Evolutionary conservation across 2,888 invertebrate genomes (phyloP), one percentile per base, ranked within the genome.

Genomic region (Acrobeloides nanus): DNA sequence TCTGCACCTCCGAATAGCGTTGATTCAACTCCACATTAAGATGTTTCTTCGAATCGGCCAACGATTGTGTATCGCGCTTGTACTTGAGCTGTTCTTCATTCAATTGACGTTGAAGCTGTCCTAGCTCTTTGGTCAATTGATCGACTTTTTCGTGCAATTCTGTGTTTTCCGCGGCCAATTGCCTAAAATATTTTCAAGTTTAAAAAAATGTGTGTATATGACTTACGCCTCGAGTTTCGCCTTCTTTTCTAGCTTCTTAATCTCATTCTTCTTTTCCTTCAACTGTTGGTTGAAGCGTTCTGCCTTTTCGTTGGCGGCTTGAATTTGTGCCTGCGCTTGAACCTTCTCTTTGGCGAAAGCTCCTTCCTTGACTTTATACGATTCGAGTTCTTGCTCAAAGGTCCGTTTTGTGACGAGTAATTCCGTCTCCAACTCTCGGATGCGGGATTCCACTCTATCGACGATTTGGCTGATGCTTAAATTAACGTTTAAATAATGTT

Each of bases 171-270:
- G 59, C 40, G 15, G 46, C 41, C 18, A 40, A 23, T 26, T 56
- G 33, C 15, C 57, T 52, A 34, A 32, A 48, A 24, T 35, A 42
- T 27, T 51, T 38, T 24, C 25, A 26, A 21, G 39, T 39, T 38
- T 20, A 47, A 7, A 50, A 20, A 5, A 37, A 15, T 48, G 17
- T n/a, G 3, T 27, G 7, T 17, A 31, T 17, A 10, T 31, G 18
- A 8, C 38, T 34, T 51, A 40, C 50, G 43, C 37, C 34, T 55
- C 41, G 4, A 56, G 41, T 37, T 61, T 64, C 10, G 46, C 47
- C 24, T 48, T 48, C 46, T 62, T 72, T 37, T 70, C 69, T 37
- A 64, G 38, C 38, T 59, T 59, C 53, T 70, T 69, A 24, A 66
- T 46, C 40, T 65, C 61, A 45, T 57, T 62, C 55, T 63, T 65